A percentile compares a stretch with the other conserved stretches of the same genome.
These are phyloP conservation scores for Columba janthina DNA, from an alignment of 2,113 vertebrate genomes.

Conservation along the genomic window DNA sequence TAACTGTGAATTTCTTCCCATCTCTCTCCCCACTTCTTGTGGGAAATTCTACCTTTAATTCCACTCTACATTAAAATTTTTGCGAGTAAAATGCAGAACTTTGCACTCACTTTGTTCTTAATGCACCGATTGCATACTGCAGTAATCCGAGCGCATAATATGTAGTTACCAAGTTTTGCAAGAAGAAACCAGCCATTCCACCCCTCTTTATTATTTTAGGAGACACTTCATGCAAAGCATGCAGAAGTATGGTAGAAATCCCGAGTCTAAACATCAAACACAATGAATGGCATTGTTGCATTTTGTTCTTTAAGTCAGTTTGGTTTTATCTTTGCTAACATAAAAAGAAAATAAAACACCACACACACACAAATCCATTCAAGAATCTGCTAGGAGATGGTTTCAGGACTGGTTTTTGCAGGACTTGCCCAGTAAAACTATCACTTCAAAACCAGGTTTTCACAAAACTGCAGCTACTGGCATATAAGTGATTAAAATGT, in stretches of 20 bases:
- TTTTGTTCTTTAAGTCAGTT: not conserved
- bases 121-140: not conserved
- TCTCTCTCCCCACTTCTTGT: not conserved
- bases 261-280: not conserved
- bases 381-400: not conserved
- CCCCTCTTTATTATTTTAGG: not conserved
- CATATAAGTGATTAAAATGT: not conserved
- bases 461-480: not conserved
- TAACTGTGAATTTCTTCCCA: not conserved
- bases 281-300: not conserved
- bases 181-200: not conserved
- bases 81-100: not conserved
- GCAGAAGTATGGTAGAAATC: not conserved
- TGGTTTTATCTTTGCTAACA: not conserved
- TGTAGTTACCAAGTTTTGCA: not conserved
- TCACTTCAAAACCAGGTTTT: not conserved
- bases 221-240: not conserved
- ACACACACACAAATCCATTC: not conserved
- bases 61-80: not conserved
- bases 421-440: not conserved
- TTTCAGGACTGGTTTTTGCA: too few species aligned
- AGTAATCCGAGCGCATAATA: not conserved
- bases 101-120: not conserved
- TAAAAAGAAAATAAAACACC: not conserved
- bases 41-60: not conserved